Conservation (phyloP, 2,113 vertebrate species). For the Cebus imitator region DNA sequence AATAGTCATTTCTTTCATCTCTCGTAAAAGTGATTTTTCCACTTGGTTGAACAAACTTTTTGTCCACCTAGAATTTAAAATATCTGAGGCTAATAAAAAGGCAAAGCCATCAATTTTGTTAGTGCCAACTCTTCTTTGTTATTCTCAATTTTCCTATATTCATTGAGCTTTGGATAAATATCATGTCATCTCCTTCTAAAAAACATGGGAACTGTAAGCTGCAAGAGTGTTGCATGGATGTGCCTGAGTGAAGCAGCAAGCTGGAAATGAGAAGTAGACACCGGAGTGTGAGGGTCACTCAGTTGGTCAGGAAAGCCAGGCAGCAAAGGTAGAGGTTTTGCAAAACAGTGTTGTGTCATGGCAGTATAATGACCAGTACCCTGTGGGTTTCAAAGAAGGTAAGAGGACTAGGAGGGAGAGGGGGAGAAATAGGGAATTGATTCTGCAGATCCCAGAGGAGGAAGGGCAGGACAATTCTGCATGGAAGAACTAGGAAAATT, state of each 20-base stretch:
- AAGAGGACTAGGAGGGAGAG: not conserved
- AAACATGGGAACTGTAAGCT: not conserved
- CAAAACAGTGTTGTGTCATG: not conserved
- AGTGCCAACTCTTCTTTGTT: not conserved
- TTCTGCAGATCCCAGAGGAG: not conserved
- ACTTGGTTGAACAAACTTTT: not conserved
- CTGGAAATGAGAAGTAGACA: not conserved
- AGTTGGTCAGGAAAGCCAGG: not conserved
- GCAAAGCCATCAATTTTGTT: not conserved
- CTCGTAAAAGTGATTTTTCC: not conserved
- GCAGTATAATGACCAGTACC: not conserved
- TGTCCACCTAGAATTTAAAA: not conserved
- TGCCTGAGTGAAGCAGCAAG: not conserved
- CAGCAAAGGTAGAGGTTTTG: not conserved
- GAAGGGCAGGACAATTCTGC: not conserved
- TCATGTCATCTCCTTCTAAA: not conserved
- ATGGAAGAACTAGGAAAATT: not conserved
- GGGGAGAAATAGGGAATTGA: not conserved
- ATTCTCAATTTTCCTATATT: not conserved
- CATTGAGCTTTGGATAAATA: not conserved
- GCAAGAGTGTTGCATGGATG: not conserved
- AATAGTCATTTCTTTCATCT: not conserved
- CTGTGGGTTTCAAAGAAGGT: not conserved
- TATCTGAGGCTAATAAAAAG: not conserved
- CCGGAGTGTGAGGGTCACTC: not conserved